These are phyloP conservation scores for Zeugodacus cucurbitae DNA, from an alignment of 1,140 invertebrate genomes.

Conservation along the genomic window DNA sequence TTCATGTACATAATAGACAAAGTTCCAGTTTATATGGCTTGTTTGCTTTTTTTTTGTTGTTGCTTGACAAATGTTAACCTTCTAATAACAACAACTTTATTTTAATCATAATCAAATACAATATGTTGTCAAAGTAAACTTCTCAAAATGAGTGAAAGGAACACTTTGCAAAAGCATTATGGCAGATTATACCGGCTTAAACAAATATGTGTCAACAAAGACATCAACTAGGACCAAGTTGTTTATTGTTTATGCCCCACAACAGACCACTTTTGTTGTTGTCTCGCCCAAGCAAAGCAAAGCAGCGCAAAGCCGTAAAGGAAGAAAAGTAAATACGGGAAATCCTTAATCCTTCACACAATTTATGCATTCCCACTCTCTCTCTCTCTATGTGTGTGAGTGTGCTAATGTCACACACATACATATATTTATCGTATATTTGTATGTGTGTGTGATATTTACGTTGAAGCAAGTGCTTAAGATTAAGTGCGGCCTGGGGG, in stretches of 20 bases:
- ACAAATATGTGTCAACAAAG: not conserved
- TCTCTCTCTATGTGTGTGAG: no score
- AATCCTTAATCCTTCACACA: not conserved
- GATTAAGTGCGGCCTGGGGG: not conserved
- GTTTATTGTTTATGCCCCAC: not conserved
- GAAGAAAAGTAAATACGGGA: not conserved
- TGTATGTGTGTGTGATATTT: not conserved
- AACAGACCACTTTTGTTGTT: not conserved
- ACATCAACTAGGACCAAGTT: not conserved
- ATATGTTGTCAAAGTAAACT: not conserved
- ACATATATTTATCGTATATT: not conserved
- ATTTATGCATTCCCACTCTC: not conserved
- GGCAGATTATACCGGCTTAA: not conserved
- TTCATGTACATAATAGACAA: no score
- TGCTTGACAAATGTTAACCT: not conserved
- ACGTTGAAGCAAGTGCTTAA: not conserved
- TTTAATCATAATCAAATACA: not conserved
- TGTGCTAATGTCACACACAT: no score
- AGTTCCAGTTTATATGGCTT: no score
- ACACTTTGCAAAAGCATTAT: not conserved
- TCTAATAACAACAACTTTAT: not conserved
- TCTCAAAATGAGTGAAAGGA: not conserved
- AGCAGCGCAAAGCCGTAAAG: no score
- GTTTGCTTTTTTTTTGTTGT: not conserved
- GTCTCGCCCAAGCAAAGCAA: not conserved